Base-by-base conservation (phyloP, 2,797 vertebrate genomes). In the Epinephelus coioides region DNA sequence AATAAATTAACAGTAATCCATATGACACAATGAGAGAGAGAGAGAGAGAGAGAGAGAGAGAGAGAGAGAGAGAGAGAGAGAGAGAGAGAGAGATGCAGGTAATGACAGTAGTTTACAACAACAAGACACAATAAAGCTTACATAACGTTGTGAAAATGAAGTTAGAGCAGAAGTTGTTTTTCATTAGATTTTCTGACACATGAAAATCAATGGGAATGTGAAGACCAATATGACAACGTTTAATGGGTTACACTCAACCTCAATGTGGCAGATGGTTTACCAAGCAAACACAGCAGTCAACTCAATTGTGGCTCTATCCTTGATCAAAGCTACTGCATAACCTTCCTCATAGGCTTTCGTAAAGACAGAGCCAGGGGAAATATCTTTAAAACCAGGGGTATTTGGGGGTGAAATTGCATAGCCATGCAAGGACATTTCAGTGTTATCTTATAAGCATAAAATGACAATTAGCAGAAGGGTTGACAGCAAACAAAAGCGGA, bases 401-500 rank as follows among this genome's bases (percentile, higher is more conserved):
- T 79, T 77, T 88, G 34, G 60, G 50, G 64, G 65, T 79, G 43
- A 75, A 81, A 71, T 59, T 83, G 50, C 63, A 71, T 1, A 66
- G 62, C 78, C 25, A 62, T 38, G 56, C 74, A 86, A 90, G 69
- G 81, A 70, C 82, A 76, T 79, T 83, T 82, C 11, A 63, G 55
- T 49, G 55, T 67, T 81, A 88, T 81, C 73, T 83, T 68, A 55
- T 55, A 59, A 61, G 79, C 75, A 78, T 56, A 74, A 88, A 86
- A 85, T 80, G 78, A 87, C 78, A 90, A 89, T 90, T 84, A 90
- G 86, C 81, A 67, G 59, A 85, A 53, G 18, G 43, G 81, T 73
- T 90, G 75, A 83, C 77, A 53, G 81, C 76, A 88, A 91, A 88
- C 73, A 85, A 89, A 86, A 84, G 73, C 19, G 1, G 61, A 87